Evolutionary conservation across 2,113 vertebrate species (phyloP).

Genomic region (Menidia beryllina): DNA sequence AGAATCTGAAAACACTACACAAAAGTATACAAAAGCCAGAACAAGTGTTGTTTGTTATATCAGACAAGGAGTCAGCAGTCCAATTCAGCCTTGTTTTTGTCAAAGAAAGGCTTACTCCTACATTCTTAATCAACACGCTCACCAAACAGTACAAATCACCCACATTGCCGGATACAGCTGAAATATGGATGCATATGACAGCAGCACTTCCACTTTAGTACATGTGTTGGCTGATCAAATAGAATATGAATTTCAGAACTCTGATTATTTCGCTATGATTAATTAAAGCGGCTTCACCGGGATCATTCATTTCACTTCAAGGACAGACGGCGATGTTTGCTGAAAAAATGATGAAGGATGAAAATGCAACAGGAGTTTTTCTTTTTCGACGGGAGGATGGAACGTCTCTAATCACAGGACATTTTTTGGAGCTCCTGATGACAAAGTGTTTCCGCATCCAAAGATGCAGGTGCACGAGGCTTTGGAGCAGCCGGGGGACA

Average conservation of each 20-base stretch:
- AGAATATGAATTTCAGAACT: constrained; percentile 57
- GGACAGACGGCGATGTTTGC: constrained; percentile 48
- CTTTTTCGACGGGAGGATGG: constrained; percentile 13
- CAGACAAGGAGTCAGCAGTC: constrained; percentile 56
- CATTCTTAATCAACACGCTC: constrained; percentile 69
- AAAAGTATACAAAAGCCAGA: constrained; percentile 39
- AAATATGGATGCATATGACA: constrained; percentile 45
- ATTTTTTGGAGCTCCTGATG: constrained; percentile 27
- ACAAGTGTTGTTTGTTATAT: constrained; percentile 59
- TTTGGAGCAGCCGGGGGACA: background rate
- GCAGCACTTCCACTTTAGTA: constrained; percentile 45
- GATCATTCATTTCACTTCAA: constrained; percentile 65
- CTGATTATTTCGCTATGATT: constrained; percentile 61
- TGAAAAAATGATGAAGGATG: constrained; percentile 38
- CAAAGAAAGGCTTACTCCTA: constrained; percentile 69
- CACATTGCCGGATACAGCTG: constrained; percentile 48
- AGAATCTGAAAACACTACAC: constrained; percentile 1
- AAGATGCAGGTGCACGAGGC: constrained; percentile 13
- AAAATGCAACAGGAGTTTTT: constrained; percentile 39
- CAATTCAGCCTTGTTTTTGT: constrained; percentile 55
- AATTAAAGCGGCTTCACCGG: constrained; percentile 56
- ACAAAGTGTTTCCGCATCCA: constrained; percentile 14
- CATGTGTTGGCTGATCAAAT: constrained; percentile 65
- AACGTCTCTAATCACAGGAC: constrained; percentile 51
- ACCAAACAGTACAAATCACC: constrained; percentile 64